Conservation (phyloP, 2,113 vertebrate genomes). For the Notothenia rossii region DNA sequence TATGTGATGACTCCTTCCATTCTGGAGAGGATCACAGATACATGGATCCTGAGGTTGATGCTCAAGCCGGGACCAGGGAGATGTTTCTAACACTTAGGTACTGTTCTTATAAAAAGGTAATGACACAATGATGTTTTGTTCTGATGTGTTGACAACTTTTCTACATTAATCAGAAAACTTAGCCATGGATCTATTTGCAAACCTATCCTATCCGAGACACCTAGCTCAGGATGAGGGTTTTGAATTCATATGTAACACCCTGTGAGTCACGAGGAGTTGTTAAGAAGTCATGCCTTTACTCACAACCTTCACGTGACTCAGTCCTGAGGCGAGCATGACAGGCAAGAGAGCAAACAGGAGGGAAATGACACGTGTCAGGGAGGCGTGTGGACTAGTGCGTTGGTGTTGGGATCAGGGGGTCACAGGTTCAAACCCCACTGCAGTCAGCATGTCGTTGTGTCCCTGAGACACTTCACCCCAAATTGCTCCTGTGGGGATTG, state of each 20-base stretch:
- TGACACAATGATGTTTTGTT: not conserved
- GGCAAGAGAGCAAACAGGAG: conserved; percentile 1
- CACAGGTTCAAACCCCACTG: too few species aligned
- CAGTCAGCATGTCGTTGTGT: too few species aligned
- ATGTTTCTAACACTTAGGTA: too few species aligned
- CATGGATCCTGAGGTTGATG: too few species aligned
- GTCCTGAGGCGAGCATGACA: not conserved
- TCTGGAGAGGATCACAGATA: too few species aligned
- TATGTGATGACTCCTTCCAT: too few species aligned
- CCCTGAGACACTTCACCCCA: too few species aligned
- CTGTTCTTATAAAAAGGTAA: conserved; percentile 3
- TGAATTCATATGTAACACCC: conserved; percentile 25
- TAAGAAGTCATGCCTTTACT: conserved; percentile 31
- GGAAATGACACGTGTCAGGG: not conserved
- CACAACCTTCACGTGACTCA: conserved; percentile 48
- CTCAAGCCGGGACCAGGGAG: too few species aligned
- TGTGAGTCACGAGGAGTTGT: conserved; percentile 34
- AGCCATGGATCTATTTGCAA: not conserved
- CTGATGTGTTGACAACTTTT: not conserved
- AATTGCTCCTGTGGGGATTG: too few species aligned
- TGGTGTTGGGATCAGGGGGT: too few species aligned
- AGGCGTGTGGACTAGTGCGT: too few species aligned
- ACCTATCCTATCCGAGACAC: not conserved
- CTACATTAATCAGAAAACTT: not conserved
- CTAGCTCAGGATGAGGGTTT: not conserved